Evolutionary conservation across 1,140 invertebrate genomes (phyloP), one percentile per base, ranked within the genome.

Genomic region (Diploscapter pachys): DNA sequence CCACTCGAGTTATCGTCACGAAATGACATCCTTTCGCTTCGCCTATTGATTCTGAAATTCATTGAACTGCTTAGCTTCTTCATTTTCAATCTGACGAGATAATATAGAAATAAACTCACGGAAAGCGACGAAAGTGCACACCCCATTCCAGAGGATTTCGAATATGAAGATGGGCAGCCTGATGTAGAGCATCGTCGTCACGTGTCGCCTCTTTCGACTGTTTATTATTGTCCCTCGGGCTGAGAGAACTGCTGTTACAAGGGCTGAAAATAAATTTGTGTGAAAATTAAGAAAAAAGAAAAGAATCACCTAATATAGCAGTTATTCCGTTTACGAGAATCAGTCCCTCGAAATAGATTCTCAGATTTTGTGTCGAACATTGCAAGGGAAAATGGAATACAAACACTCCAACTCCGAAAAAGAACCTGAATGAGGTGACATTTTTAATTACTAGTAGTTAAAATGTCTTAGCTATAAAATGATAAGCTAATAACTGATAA

Each of bases 151-250:
- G n/a, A 77, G 51, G 31, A 85, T 53, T 71, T 84, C 83, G 6
- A 67, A n/a, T 2, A 84, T 9, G 59, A 85, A 82, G n/a, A 85
- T 48, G 5, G 83, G 84, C 9, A 85, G 55, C 53, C 84, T 65
- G 11, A 80, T 66, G 66, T 84, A 85, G 9, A 84, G 67, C 4
- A 84, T 57, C 8, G 54, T 78, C 0, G 76, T 52, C 4, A 84
- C 79, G 48, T 79, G 65, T 13, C 67, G 75, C 31, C 83, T 52
- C 2, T 73, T 63, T 9, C 72, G n/a, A 11, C 75, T 68, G 31
- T 85, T 77, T 73, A 84, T 75, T 52, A 84, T 85, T 3, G 83
- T 85, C 5, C 83, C 83, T 56, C 76, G 56, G 53, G 79, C 75
- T 4, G 73, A 74, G 13, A 74, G 54, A 3, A 50, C 65, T 3